These are phyloP conservation scores for Myotis davidii DNA, from an alignment of 2,113 vertebrate genomes.

Conservation along the genomic window DNA sequence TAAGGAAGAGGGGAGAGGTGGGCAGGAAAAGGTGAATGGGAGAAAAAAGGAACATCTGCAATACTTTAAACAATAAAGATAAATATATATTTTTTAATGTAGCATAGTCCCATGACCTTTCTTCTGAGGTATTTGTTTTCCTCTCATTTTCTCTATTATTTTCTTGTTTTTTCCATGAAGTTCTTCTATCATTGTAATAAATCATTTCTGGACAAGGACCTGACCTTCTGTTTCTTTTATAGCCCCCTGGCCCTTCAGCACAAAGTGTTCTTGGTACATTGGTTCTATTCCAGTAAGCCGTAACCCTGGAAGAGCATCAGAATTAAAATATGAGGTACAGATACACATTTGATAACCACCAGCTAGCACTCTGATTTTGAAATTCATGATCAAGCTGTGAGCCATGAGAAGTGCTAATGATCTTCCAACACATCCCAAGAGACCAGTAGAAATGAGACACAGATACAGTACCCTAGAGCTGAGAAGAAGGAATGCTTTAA, in stretches of 20 bases:
- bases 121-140: slow-evolving; percentile 39
- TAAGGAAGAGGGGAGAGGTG: too few relatives aligned
- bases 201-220: not conserved
- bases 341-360: slow-evolving; percentile 1
- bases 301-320: not conserved
- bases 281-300: not conserved
- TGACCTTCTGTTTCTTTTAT: slow-evolving; percentile 26
- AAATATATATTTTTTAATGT: too few relatives aligned
- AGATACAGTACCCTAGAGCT: not conserved
- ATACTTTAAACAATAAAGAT: too few relatives aligned
- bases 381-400: slow-evolving; percentile 29
- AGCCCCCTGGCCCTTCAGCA: not conserved
- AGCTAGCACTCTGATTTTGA: slow-evolving; percentile 23
- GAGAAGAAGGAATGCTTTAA: slow-evolving; percentile 3
- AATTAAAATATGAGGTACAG: not conserved
- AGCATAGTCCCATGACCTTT: not conserved
- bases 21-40: too few relatives aligned
- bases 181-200: slow-evolving; percentile 14
- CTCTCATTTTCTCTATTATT: slow-evolving; percentile 37
- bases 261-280: slow-evolving; percentile 5
- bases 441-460: slow-evolving; percentile 33
- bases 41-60: too few relatives aligned
- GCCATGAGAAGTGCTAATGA: not conserved
- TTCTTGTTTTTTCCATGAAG: slow-evolving; percentile 27
- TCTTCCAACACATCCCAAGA: not conserved